Evolutionary conservation across 2,113 vertebrate species (phyloP), one percentile per base, ranked within the genome.

Genomic region (Psilopsiagon aurifrons): DNA sequence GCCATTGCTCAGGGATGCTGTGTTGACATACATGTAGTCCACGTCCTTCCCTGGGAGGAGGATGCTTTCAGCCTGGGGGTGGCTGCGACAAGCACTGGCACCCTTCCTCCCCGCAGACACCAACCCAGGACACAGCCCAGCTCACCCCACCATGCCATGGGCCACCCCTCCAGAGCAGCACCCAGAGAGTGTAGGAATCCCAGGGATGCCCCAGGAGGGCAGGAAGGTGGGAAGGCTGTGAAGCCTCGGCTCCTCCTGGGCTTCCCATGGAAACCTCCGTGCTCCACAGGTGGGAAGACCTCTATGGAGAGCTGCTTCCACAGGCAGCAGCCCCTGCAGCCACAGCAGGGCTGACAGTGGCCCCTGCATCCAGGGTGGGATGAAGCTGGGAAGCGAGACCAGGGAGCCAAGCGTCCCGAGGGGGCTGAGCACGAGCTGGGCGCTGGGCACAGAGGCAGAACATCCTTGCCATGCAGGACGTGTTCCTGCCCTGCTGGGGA

Each of bases 21-120:
- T 99, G 98, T 99, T 99, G 98, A 99, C 98, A 1, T 99, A 99
- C 94, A 99, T 98, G 94, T 98, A 98, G 43, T 99, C 98, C 73
- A 98, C 93, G 7, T 98, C 98, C 79, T 99, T 98, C 77, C 98
- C 99, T 99, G 97, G 41, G 94, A 96, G 86, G 19, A 92, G 41
- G 25, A 88, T 29, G 27, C 25, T 70, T 47, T 95, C 49, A 94
- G 77, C 47, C 82, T 0, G 2, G 62, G 25, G 31, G 43, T 25
- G 41, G 35, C 54, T 1, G 1, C 13, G 19, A 16, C 4, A 2
- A 52, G 69, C 54, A 44, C 76, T 1, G 1, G 14, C 41, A 71
- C 19, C 28, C 37, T 43, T 5, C 13, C 37, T 88, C 20, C 71
- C 62, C 17, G 0, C 59, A 43, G n/a, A 67, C 35, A 54, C 11